Conservation (phyloP, 64 coral and sea anemone genomes). For the Stichodactyla helianthus region DNA sequence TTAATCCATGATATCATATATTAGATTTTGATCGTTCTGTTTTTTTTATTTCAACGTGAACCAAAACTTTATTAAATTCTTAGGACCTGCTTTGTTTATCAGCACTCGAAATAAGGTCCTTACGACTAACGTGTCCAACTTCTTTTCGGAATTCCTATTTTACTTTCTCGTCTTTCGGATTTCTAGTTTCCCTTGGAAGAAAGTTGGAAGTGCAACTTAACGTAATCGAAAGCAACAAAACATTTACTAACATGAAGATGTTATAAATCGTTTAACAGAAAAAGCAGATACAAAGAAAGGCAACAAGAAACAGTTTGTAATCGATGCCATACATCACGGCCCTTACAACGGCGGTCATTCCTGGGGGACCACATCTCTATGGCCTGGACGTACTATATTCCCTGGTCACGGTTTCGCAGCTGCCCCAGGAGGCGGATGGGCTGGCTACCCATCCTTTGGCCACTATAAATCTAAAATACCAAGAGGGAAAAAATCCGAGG, state of each 20-base stretch:
- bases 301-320: slow-evolving; percentile 77
- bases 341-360: slow-evolving; percentile 64
- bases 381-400: slow-evolving; percentile 40
- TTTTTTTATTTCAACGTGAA: too few species aligned
- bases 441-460: slow-evolving; percentile 61
- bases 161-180: too few species aligned
- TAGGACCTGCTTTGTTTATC: too few species aligned
- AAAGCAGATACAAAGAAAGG: slow-evolving; percentile 30
- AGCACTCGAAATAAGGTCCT: too few species aligned
- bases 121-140: too few species aligned
- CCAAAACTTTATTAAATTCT: too few species aligned
- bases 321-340: slow-evolving; percentile 73
- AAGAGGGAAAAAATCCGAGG: slow-evolving; percentile 28
- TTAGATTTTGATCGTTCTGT: too few species aligned
- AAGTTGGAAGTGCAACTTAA: too few species aligned
- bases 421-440: slow-evolving; percentile 43
- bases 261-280: background rate
- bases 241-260: background rate
- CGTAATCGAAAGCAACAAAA: too few species aligned
- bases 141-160: too few species aligned
- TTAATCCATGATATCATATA: too few species aligned
- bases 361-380: slow-evolving; percentile 75
- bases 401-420: slow-evolving; percentile 34
- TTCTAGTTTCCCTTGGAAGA: too few species aligned
- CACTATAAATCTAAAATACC: slow-evolving; percentile 61